Base-by-base conservation (phyloP, 92 coral and sea anemone species). In the Epizoanthus rinbou region DNA sequence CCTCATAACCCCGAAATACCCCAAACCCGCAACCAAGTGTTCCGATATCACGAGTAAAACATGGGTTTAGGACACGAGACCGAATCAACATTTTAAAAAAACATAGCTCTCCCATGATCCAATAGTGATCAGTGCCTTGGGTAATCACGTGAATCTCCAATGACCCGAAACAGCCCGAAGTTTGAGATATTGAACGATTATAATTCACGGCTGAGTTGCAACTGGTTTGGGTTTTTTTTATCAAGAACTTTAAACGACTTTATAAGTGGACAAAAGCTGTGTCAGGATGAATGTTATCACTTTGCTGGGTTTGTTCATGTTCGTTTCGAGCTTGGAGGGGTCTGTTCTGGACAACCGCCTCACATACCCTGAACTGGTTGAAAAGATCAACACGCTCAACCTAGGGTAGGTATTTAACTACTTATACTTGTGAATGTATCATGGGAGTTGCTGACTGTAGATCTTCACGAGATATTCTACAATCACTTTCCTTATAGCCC, bases 301-400 rank as follows among this genome's bases (percentile, higher is more conserved):
- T 52, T 25, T 73, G 17, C 57, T 73, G 60, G 16, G 39, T 25
- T 59, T 73, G 62, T 19, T 73, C 35, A 62, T 19, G 19, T 53
- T 53, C 14, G 39, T 53, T n/a, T 50, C 62, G 25, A 25, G 57
- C 62, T 25, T 13, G 62, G 62, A 73, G 31, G 79, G 64, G 62
- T 73, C 62, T 53, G 63, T 23, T 14, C 1, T 24, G 15, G 79
- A 73, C 79, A 73, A 73, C 63, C 62, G 79, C 11, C 62, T 73
- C 14, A 73, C 79, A 16, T 73, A 73, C 64, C 83, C 80, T 14
- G 88, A 92, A 59, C 13, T 89, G 80, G 93, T 82, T 11, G 63
- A 80, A 22, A 57, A 72, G 72, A 80, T 92, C 53, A 92, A 92
- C 84, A 73, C 70, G 53, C 63, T 92, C 41, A 92, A 92, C 76